These are phyloP conservation scores for Acanthosepion esculentum DNA, from an alignment of 2,888 invertebrate species.

Conservation along the genomic window DNA sequence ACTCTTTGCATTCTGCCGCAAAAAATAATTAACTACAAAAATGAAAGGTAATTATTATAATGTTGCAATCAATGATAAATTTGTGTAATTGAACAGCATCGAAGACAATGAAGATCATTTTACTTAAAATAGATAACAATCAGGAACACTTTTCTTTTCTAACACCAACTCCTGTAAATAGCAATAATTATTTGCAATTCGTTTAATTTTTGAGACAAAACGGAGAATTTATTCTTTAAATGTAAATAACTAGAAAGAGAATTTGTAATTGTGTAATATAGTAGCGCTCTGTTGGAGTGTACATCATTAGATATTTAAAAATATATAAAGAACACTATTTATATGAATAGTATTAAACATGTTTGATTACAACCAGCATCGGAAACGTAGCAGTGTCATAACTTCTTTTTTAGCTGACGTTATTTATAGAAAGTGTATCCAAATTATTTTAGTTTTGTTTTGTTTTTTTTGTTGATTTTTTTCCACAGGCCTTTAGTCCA, in stretches of 20 bases:
- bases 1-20: not conserved
- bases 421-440: no score
- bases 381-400: no score
- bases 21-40: constrained; percentile 22
- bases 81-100: not conserved
- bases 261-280: not conserved
- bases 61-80: constrained; percentile 33
- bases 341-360: no score
- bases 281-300: not conserved
- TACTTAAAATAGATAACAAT: constrained; percentile 20
- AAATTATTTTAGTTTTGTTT: no score
- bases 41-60: constrained; percentile 10
- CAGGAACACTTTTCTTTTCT: not conserved
- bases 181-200: constrained; percentile 23
- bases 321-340: not conserved
- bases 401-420: no score
- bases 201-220: not conserved
- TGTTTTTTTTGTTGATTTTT: no score
- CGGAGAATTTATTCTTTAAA: constrained; percentile 21
- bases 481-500: no score
- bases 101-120: not conserved
- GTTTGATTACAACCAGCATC: no score
- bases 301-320: not conserved
- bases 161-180: constrained; percentile 21
- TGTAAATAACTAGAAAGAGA: not conserved